Evolutionary conservation across 1,140 invertebrate genomes (phyloP).

Genomic region (Eufriesea mexicana): DNA sequence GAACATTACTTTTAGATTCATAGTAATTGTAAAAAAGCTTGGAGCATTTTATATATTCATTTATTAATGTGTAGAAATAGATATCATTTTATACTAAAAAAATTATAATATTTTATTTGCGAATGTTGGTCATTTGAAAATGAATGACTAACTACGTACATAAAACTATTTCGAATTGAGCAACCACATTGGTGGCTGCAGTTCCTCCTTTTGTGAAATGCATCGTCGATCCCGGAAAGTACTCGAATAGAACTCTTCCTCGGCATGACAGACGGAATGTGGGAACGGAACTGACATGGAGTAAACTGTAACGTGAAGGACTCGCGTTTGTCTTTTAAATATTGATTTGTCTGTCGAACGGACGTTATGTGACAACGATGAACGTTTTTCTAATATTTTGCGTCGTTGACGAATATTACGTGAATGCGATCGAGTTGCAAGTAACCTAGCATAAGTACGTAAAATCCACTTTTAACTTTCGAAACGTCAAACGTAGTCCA

Average conservation of each 20-base stretch:
- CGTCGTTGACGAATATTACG: slow-evolving; percentile 15
- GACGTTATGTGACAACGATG: slow-evolving; percentile 63
- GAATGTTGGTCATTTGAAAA: not conserved
- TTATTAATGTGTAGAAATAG: not conserved
- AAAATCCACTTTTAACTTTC: slow-evolving; percentile 27
- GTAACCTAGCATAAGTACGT: slow-evolving; percentile 66
- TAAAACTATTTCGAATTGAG: slow-evolving; percentile 38
- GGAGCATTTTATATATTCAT: too few relatives aligned
- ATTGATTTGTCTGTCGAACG: slow-evolving; percentile 67
- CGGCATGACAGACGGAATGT: slow-evolving; percentile 64
- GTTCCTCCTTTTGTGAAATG: slow-evolving; percentile 46
- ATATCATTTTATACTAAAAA: not conserved
- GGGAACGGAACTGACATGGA: slow-evolving; percentile 67
- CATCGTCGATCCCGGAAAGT: slow-evolving; percentile 46
- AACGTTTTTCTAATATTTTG: slow-evolving; percentile 37
- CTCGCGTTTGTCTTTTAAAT: slow-evolving; percentile 70
- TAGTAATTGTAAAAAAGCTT: not conserved
- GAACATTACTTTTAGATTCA: not conserved
- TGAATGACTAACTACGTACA: not conserved
- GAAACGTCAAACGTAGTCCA: slow-evolving; percentile 61
- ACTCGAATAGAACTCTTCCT: slow-evolving; percentile 56
- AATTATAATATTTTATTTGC: not conserved
- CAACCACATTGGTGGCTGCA: slow-evolving; percentile 38
- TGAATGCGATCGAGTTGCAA: slow-evolving; percentile 37
- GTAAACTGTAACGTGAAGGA: slow-evolving; percentile 65